Percentiles rank a stretch among this genome's conserved stretches.
These are phyloP conservation scores for Frieseomelitta varia DNA, from an alignment of 1,140 invertebrate genomes.

Conservation along the genomic window DNA sequence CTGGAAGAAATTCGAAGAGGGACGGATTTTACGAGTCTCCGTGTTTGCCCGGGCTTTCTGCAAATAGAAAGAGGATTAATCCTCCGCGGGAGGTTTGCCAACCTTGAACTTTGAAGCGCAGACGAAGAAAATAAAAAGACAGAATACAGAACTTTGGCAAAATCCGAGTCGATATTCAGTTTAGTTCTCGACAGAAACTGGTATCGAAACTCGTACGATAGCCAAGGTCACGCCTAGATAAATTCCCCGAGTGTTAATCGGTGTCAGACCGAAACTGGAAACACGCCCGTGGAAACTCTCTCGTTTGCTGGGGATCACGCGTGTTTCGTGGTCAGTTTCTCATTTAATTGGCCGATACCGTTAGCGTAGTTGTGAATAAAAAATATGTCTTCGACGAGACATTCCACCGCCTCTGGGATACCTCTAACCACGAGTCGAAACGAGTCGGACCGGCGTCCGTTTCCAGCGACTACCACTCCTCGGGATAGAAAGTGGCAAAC, in stretches of 20 bases:
- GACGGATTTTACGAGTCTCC: background rate
- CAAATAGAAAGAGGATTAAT: conserved; percentile 35
- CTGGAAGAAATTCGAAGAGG: background rate
- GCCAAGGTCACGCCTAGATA: conserved; percentile 22
- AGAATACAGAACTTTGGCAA: background rate
- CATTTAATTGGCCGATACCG: conserved; percentile 33
- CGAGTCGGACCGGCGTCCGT: background rate
- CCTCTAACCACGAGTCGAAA: background rate
- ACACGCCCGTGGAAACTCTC: background rate
- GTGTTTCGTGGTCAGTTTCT: conserved; percentile 18
- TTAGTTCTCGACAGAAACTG: background rate
- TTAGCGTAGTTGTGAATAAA: background rate
- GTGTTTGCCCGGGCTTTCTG: conserved; percentile 30
- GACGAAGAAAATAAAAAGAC: background rate
- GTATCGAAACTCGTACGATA: conserved; percentile 13
- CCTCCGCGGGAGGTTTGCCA: background rate
- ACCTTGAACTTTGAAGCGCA: conserved; percentile 17
- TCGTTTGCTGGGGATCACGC: background rate
- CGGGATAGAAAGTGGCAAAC: conserved; percentile 22
- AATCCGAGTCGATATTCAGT: background rate
- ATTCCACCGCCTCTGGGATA: too few species aligned
- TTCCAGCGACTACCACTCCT: background rate
- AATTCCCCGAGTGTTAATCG: conserved; percentile 21
- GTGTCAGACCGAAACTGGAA: conserved; percentile 9
- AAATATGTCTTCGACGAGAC: conserved; percentile 7